These are phyloP conservation scores for Archivesica marissinica DNA, from an alignment of 1,140 invertebrate species.

Conservation along the genomic window DNA sequence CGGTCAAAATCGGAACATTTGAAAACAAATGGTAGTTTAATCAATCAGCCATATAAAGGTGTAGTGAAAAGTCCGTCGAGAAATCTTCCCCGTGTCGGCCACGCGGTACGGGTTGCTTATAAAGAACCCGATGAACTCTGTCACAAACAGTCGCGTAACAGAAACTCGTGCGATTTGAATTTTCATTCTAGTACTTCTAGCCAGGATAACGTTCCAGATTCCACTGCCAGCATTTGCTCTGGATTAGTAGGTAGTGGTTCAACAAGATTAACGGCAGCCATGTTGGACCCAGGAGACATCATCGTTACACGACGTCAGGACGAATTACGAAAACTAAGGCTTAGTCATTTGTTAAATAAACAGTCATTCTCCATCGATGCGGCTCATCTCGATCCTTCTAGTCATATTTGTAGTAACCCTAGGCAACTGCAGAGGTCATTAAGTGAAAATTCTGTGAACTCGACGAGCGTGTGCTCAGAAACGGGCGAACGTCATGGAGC, in stretches of 20 bases:
- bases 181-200: neutral
- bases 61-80: constrained; percentile 17
- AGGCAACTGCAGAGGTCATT: constrained; percentile 37
- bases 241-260: neutral
- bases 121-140: constrained; percentile 37
- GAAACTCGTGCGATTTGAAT: constrained; percentile 14
- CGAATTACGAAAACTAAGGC: constrained; percentile 45
- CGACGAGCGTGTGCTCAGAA: constrained; percentile 14
- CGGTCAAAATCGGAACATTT: constrained; percentile 59
- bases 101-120: constrained; percentile 46
- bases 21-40: constrained; percentile 60
- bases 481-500: constrained; percentile 10
- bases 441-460: constrained; percentile 51
- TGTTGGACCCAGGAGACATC: constrained; percentile 40
- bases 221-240: constrained; percentile 19
- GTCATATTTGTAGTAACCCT: neutral
- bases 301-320: constrained; percentile 50
- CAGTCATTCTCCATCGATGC: neutral
- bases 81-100: neutral
- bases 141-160: neutral
- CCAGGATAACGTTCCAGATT: neutral
- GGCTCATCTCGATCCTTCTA: neutral
- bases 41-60: constrained; percentile 53
- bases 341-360: constrained; percentile 54
- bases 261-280: constrained; percentile 9